Conservation (phyloP, 1,140 invertebrate genomes). For the Phymastichus coffea region DNA sequence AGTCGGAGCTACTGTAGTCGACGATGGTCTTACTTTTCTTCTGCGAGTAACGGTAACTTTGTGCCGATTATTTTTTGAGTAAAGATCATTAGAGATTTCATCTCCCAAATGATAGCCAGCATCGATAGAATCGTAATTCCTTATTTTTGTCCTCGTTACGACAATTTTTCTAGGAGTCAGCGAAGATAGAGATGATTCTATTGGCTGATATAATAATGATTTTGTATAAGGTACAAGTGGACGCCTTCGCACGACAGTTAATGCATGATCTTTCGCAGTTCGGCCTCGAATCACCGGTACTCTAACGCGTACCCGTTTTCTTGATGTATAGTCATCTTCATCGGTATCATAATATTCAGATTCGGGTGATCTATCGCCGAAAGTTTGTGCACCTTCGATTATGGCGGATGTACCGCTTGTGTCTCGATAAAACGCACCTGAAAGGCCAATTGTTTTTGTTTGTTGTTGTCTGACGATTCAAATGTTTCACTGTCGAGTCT, state of each 20-base stretch:
- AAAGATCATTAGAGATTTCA: slow-evolving; percentile 19
- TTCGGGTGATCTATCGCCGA: background rate
- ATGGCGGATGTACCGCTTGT: background rate
- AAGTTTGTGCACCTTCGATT: background rate
- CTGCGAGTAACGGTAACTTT: slow-evolving; percentile 51
- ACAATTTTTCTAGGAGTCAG: slow-evolving; percentile 42
- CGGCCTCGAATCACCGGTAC: slow-evolving; percentile 44
- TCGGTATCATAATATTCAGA: slow-evolving; percentile 19
- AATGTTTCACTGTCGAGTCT: background rate
- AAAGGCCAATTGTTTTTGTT: slow-evolving; percentile 40
- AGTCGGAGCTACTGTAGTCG: slow-evolving; percentile 16
- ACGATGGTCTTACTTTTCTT: slow-evolving; percentile 45
- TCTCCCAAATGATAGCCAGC: slow-evolving; percentile 19
- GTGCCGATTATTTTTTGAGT: slow-evolving; percentile 34
- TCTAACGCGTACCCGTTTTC: slow-evolving; percentile 46
- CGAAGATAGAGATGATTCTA: slow-evolving; percentile 15
- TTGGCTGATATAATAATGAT: slow-evolving; percentile 2
- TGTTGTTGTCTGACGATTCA: slow-evolving; percentile 21
- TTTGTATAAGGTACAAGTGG: slow-evolving; percentile 39
- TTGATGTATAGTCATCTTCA: slow-evolving; percentile 36
- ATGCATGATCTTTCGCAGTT: slow-evolving; percentile 44
- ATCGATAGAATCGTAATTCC: slow-evolving; percentile 30
- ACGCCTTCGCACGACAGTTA: slow-evolving; percentile 49
- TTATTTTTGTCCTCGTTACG: slow-evolving; percentile 47
- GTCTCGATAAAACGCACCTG: slow-evolving; percentile 44